A percentile compares a stretch with the other conserved stretches of the same genome.
Evolutionary conservation across 2,113 vertebrate species (phyloP).

Genomic region (Tursiops truncatus): DNA sequence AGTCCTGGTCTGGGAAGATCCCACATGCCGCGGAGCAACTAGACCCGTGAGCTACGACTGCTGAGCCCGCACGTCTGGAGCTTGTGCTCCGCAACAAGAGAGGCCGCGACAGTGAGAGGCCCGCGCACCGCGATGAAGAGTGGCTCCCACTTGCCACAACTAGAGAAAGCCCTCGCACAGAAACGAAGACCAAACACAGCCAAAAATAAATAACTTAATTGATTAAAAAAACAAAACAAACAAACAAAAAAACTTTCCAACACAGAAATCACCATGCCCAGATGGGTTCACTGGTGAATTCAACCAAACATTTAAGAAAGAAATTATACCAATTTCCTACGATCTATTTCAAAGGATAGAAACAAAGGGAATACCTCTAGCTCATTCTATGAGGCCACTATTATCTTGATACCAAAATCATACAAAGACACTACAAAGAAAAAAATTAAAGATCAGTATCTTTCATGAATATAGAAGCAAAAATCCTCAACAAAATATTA

Average conservation of each 20-base stretch:
- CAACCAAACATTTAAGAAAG: not conserved
- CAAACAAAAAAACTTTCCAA: not conserved
- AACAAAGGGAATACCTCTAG: not conserved
- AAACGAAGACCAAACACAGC: no score
- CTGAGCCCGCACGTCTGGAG: no score
- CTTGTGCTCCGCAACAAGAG: no score
- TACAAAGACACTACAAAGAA: not conserved
- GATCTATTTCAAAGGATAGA: not conserved
- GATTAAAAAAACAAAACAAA: no score
- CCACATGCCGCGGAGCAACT: no score
- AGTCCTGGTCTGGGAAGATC: no score
- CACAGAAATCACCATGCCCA: not conserved
- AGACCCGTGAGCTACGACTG: no score
- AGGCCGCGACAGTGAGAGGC: no score
- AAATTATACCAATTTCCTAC: not conserved
- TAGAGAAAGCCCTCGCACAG: no score
- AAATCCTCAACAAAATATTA: not conserved
- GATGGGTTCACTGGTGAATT: not conserved
- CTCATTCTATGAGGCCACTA: not conserved
- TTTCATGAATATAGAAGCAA: not conserved
- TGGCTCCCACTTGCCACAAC: no score
- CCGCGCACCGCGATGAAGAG: no score
- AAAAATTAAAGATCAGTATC: not conserved
- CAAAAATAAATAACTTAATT: no score
- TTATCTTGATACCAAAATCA: not conserved